Percentiles rank a stretch among this genome's conserved stretches.
phyloP scores from a whole-genome alignment of 1,140 invertebrate genomes.

The Lamellibrachia luymesi region DNA sequence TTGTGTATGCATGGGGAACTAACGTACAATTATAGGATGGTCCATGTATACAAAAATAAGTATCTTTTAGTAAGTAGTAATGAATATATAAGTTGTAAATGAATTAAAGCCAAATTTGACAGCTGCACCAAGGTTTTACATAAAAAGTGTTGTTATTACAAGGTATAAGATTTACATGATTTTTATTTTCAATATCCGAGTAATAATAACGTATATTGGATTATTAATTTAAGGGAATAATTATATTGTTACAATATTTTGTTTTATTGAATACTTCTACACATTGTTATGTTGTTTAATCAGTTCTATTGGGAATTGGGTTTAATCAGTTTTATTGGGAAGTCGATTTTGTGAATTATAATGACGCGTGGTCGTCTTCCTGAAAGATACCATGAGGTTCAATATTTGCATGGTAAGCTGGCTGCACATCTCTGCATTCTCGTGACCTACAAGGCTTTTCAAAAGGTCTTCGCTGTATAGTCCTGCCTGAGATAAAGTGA shows the following conservation, averaged over 20 bases:
- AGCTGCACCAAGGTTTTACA: background rate
- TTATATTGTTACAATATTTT: background rate
- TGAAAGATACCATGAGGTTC: background rate
- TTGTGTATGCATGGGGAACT: background rate
- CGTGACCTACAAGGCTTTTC: background rate
- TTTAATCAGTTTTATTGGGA: background rate
- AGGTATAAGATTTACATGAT: background rate
- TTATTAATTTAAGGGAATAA: background rate
- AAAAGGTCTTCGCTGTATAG: background rate
- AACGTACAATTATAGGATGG: background rate
- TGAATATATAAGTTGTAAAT: background rate
- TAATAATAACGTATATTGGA: background rate
- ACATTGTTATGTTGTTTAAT: background rate
- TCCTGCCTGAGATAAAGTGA: background rate
- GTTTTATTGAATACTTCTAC: background rate
- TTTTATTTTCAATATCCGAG: background rate
- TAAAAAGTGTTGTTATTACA: background rate
- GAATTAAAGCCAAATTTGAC: too few species aligned
- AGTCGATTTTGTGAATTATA: background rate
- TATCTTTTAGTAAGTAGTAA: background rate
- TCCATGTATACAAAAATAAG: background rate
- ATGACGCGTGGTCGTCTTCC: background rate
- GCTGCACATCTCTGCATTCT: background rate
- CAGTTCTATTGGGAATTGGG: background rate
- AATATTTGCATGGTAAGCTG: background rate